phyloP scores from a whole-genome alignment of 2,888 invertebrate species.

The Lithophane semibrunnea region DNA sequence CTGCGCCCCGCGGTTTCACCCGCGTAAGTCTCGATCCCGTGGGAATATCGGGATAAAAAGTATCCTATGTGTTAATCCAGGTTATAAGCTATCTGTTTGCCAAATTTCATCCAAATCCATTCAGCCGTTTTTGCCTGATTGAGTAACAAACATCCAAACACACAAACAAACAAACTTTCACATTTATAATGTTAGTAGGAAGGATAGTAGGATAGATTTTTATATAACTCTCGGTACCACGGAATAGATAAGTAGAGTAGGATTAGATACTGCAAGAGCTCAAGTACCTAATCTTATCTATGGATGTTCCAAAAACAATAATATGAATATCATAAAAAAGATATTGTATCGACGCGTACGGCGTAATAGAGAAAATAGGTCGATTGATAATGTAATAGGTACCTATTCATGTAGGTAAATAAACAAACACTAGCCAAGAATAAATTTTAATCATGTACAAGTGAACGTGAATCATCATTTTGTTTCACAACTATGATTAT shows the following conservation, averaged over 20 bases:
- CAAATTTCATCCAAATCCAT: no score
- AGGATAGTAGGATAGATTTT: no score
- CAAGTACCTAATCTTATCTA: conserved; percentile 29
- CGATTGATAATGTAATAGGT: conserved; percentile 23
- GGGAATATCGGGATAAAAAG: no score
- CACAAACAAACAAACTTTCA: no score
- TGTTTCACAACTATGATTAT: background rate
- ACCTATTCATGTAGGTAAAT: conserved; percentile 8
- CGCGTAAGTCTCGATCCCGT: no score
- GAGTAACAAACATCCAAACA: no score
- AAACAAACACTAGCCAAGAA: conserved; percentile 28
- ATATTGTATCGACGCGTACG: conserved; percentile 18
- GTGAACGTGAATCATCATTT: conserved; percentile 19
- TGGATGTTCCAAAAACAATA: conserved; percentile 34
- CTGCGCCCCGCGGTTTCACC: no score
- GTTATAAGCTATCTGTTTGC: no score
- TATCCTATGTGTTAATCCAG: no score
- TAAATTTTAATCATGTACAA: conserved; percentile 20
- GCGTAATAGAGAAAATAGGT: conserved; percentile 42
- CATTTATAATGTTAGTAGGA: no score
- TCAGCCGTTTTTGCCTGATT: no score
- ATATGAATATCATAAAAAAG: conserved; percentile 18
- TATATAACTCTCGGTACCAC: background rate
- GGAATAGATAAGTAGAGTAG: background rate
- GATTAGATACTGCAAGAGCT: background rate